These are phyloP conservation scores for Bubo blakistoni DNA, from an alignment of 2,113 vertebrate genomes.

Conservation along the genomic window DNA sequence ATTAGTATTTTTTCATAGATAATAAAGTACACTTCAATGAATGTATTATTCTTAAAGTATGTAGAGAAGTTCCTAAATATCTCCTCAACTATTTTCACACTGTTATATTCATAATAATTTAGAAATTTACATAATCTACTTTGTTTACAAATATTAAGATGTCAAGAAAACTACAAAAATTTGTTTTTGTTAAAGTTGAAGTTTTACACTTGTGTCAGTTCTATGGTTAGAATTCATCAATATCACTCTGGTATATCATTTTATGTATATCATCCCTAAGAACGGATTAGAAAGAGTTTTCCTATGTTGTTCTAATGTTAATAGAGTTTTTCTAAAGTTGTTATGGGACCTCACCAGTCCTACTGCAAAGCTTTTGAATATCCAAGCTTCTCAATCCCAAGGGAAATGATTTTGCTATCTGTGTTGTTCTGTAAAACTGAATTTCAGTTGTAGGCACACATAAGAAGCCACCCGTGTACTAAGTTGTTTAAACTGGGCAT, in stretches of 20 bases:
- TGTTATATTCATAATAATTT: not conserved
- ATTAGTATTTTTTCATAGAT: conserved; percentile 41
- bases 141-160: not conserved
- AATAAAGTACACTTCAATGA: conserved; percentile 37
- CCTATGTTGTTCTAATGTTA: not conserved
- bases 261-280: not conserved
- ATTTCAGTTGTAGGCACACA: not conserved
- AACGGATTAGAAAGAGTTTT: not conserved
- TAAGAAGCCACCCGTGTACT: not conserved
- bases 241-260: not conserved
- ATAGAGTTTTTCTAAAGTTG: not conserved
- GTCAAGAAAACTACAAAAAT: not conserved
- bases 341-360: not conserved
- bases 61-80: not conserved
- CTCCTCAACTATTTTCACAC: not conserved
- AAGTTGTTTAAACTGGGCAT: not conserved
- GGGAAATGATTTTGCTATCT: not conserved
- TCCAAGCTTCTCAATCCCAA: not conserved
- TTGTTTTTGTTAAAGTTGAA: not conserved
- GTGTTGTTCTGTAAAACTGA: not conserved
- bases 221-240: not conserved
- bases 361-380: not conserved
- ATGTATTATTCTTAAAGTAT: not conserved
- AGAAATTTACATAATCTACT: not conserved
- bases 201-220: not conserved